Percentiles rank a stretch among this genome's conserved stretches.
These are phyloP conservation scores for Drosophila virilis DNA, from an alignment of 1,140 invertebrate species.

Conservation along the genomic window DNA sequence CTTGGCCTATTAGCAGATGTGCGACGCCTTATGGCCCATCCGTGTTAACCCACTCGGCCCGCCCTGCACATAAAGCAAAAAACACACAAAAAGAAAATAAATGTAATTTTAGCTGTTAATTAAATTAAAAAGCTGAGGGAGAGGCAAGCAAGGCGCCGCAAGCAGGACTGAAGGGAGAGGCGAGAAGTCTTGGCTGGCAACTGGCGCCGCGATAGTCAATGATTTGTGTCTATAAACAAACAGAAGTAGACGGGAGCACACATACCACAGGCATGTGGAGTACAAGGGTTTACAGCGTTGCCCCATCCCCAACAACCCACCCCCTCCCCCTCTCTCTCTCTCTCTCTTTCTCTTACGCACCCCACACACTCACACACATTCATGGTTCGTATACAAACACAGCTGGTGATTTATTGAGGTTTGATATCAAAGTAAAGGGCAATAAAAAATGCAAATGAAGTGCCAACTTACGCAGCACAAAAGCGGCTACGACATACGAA, in stretches of 20 bases:
- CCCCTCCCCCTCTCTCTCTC: background rate
- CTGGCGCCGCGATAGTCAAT: slow-evolving; percentile 78
- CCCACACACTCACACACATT: slow-evolving; percentile 14
- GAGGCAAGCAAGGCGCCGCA: background rate
- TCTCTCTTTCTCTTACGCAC: slow-evolving; percentile 6
- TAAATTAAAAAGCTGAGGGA: slow-evolving; percentile 66
- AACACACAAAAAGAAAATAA: slow-evolving; percentile 49
- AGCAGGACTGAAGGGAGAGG: background rate
- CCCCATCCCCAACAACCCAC: background rate
- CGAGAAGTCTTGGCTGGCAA: slow-evolving; percentile 35
- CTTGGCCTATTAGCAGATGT: slow-evolving; percentile 71
- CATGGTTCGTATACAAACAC: slow-evolving; percentile 64
- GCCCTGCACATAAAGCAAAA: slow-evolving; percentile 7
- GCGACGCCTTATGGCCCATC: slow-evolving; percentile 58
- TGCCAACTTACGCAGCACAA: slow-evolving; percentile 80
- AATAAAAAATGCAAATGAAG: slow-evolving; percentile 83
- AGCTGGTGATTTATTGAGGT: slow-evolving; percentile 83
- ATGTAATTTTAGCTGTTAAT: slow-evolving; percentile 79
- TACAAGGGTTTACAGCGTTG: slow-evolving; percentile 52
- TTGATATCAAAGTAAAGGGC: slow-evolving; percentile 83
- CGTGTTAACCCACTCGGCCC: slow-evolving; percentile 23
- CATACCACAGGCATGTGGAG: slow-evolving; percentile 67
- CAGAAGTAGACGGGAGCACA: slow-evolving; percentile 50
- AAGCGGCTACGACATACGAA: slow-evolving; percentile 33
- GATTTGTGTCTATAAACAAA: slow-evolving; percentile 82